A percentile compares a stretch with the other conserved stretches of the same genome.
Conservation (phyloP, 2,113 vertebrate genomes). For the Paralichthys olivaceus region DNA sequence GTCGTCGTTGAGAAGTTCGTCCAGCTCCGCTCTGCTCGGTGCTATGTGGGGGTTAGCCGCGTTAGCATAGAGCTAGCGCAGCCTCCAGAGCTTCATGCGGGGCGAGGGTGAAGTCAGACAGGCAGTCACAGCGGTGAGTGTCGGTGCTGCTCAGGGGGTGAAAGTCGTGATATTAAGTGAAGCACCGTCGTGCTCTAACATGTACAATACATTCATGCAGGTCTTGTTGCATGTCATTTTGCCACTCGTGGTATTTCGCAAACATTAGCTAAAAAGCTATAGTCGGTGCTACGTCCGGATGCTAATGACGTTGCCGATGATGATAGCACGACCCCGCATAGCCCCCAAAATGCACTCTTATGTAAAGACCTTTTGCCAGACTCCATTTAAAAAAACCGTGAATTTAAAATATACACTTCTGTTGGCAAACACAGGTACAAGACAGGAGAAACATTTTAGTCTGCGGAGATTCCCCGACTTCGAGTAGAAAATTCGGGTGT, state of each 20-base stretch:
- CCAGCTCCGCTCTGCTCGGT: not conserved
- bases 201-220: not conserved
- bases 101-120: conserved; percentile 1
- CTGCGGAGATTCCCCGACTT: not conserved
- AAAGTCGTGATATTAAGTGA: not conserved
- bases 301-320: not conserved
- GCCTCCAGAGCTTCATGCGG: not conserved
- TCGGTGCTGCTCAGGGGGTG: not conserved
- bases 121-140: conserved; percentile 47
- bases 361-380: too few relatives aligned
- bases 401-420: not conserved
- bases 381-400: not conserved
- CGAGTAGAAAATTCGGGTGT: not conserved
- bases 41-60: conserved; percentile 32
- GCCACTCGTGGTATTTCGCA: too few relatives aligned
- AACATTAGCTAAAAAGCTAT: not conserved
- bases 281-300: not conserved
- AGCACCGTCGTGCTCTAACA: too few relatives aligned
- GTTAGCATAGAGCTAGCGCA: conserved; percentile 24
- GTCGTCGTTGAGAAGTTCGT: not conserved
- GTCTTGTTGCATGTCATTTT: not conserved
- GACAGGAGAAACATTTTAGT: not conserved
- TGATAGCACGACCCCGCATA: not conserved
- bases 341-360: not conserved
- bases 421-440: not conserved